These are phyloP conservation scores for Psilopsiagon aymara DNA, from an alignment of 2,113 vertebrate species.

Conservation along the genomic window DNA sequence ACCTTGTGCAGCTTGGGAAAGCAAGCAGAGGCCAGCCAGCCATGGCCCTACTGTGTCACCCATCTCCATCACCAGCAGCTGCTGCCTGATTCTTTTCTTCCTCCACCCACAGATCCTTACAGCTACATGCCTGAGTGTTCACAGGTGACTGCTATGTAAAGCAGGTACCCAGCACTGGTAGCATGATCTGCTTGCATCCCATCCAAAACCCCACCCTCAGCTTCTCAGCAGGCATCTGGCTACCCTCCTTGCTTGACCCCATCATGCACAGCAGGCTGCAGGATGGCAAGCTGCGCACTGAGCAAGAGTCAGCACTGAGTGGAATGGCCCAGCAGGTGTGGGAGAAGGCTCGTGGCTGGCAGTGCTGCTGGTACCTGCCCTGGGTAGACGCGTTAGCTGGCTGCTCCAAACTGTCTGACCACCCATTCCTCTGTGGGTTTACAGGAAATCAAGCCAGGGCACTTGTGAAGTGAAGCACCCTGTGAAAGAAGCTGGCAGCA, in stretches of 20 bases:
- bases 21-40: neutral
- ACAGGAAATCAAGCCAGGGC: neutral
- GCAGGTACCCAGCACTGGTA: neutral
- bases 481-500: neutral
- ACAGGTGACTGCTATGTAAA: neutral
- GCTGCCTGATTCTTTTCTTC: neutral
- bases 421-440: rapidly evolving
- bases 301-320: neutral
- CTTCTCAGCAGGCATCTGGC: neutral
- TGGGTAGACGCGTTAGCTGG: rapidly evolving
- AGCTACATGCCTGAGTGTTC: neutral
- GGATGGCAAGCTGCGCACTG: neutral
- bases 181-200: neutral
- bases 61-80: neutral
- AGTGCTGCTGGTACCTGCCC: neutral
- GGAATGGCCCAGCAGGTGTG: neutral
- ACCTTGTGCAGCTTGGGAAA: neutral
- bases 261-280: rapidly evolving
- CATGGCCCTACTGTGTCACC: neutral
- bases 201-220: neutral
- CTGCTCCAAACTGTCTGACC: neutral
- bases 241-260: neutral
- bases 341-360: neutral
- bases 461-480: neutral
- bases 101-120: neutral